phyloP scores from a whole-genome alignment of 1,140 invertebrate species.

The Calycopis cecrops region DNA sequence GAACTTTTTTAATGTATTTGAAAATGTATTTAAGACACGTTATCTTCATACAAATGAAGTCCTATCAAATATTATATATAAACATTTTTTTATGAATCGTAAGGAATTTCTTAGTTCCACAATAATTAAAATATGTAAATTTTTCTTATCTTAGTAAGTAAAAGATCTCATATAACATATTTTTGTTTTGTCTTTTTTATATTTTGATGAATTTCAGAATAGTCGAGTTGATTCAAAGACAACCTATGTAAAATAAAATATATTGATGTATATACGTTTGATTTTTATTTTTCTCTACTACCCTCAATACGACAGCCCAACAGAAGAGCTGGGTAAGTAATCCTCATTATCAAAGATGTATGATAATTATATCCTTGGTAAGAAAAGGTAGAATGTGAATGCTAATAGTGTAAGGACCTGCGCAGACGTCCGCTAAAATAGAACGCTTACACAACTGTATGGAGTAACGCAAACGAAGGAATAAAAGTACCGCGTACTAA shows the following conservation, averaged over 20 bases:
- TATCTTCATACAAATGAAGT: slow-evolving; percentile 39
- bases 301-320: too few relatives aligned
- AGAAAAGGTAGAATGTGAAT: too few relatives aligned
- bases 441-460: too few relatives aligned
- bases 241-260: slow-evolving; percentile 74
- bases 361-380: too few relatives aligned
- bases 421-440: too few relatives aligned
- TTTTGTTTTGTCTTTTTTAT: slow-evolving; percentile 75
- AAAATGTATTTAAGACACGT: too few relatives aligned
- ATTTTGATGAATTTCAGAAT: slow-evolving; percentile 73
- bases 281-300: neutral
- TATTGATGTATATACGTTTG: slow-evolving; percentile 68
- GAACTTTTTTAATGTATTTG: too few relatives aligned
- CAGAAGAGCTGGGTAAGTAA: too few relatives aligned
- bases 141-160: slow-evolving; percentile 74
- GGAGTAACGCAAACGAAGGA: too few relatives aligned
- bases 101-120: slow-evolving; percentile 68
- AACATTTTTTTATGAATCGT: slow-evolving; percentile 59
- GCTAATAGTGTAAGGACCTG: too few relatives aligned
- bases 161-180: slow-evolving; percentile 74
- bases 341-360: too few relatives aligned
- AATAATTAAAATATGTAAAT: slow-evolving; percentile 68
- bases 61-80: slow-evolving; percentile 37
- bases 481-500: too few relatives aligned
- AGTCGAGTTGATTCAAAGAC: slow-evolving; percentile 73